A percentile compares a stretch with the other conserved stretches of the same genome.
Conservation (phyloP, 2,113 vertebrate genomes). For the Elephas maximus region DNA sequence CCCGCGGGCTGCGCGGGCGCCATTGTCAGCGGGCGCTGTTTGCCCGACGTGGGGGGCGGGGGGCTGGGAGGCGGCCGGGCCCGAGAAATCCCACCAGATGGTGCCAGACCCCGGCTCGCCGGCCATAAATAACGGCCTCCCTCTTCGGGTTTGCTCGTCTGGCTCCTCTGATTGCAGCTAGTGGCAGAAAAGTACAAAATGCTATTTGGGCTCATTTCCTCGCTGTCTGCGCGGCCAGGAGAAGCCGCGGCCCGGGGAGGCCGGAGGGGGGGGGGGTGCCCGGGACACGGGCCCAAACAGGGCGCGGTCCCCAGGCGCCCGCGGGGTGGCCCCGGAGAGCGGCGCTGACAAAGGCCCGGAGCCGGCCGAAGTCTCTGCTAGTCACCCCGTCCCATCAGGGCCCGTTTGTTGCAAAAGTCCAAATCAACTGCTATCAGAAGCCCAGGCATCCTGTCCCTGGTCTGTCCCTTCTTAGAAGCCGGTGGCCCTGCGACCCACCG, state of each 20-base stretch:
- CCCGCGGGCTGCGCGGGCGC: background rate
- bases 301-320: background rate
- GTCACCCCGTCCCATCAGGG: background rate
- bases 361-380: background rate
- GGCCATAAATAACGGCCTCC: constrained; percentile 87
- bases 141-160: constrained; percentile 82
- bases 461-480: background rate
- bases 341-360: constrained; percentile 47
- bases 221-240: background rate
- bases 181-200: constrained; percentile 75
- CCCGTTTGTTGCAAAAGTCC: background rate
- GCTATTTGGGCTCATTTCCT: constrained; percentile 37
- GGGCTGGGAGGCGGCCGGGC: constrained; percentile 69
- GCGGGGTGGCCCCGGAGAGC: background rate
- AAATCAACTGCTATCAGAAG: background rate
- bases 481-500: background rate
- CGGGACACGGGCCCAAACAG: background rate
- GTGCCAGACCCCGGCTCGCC: constrained; percentile 84
- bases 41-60: constrained; percentile 63
- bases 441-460: background rate
- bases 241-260: background rate
- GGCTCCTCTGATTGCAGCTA: constrained; percentile 79
- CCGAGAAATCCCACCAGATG: constrained; percentile 87
- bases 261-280: background rate
- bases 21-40: constrained; percentile 69